Evolutionary conservation across 2,888 invertebrate species (phyloP).

Genomic region (Chirona hameri): DNA sequence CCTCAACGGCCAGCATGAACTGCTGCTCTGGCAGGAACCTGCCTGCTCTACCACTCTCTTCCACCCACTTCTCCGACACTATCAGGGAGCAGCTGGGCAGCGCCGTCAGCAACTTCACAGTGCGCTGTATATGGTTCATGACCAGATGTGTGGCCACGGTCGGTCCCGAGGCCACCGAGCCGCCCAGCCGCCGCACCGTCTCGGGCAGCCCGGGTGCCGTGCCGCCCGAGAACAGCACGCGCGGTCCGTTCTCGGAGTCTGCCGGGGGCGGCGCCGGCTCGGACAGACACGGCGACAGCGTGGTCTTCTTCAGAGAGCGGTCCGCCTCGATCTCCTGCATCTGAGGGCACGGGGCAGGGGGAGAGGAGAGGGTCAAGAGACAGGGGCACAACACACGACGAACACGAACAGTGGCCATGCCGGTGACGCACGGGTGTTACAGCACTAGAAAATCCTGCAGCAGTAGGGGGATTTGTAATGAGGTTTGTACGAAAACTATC

Average conservation of each 20-base stretch:
- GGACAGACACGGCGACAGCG: slow-evolving; percentile 14
- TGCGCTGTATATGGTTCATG: slow-evolving; percentile 73
- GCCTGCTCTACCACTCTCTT: slow-evolving; percentile 72
- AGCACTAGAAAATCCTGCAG: too few relatives aligned
- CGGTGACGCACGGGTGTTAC: too few relatives aligned
- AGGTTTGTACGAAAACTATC: too few relatives aligned
- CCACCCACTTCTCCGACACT: slow-evolving; percentile 77
- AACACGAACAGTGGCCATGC: too few relatives aligned
- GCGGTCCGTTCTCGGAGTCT: slow-evolving; percentile 55
- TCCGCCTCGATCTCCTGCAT: slow-evolving; percentile 31
- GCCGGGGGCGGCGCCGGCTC: slow-evolving; percentile 51
- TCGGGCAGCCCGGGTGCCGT: slow-evolving; percentile 52
- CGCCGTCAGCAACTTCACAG: slow-evolving; percentile 80
- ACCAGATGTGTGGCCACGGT: slow-evolving; percentile 84
- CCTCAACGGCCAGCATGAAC: slow-evolving; percentile 69
- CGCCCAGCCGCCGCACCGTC: slow-evolving; percentile 72
- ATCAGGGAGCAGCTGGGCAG: slow-evolving; percentile 76
- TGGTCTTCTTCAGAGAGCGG: slow-evolving; percentile 4
- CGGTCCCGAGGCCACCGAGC: slow-evolving; percentile 68
- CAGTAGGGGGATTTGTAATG: too few relatives aligned
- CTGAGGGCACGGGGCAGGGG: not conserved
- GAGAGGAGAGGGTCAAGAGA: not conserved
- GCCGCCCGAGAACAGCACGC: slow-evolving; percentile 60
- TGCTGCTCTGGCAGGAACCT: slow-evolving; percentile 70
- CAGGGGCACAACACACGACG: too few relatives aligned